phyloP scores from a whole-genome alignment of 2,888 invertebrate genomes.

The Caenorhabditis zanzibari region DNA sequence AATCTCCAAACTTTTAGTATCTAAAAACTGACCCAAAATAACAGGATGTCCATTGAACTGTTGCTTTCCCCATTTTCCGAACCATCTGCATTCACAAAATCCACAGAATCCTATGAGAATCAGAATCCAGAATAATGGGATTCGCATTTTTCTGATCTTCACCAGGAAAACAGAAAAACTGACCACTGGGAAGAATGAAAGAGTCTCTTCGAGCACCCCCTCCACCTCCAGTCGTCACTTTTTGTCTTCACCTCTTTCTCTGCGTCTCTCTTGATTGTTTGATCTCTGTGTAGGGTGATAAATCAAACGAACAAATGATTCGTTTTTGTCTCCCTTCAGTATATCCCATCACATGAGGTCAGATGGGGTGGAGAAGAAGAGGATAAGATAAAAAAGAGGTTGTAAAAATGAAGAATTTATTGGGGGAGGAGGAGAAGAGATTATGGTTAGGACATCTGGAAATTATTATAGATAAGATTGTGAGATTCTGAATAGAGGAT shows the following conservation, averaged over 20 bases:
- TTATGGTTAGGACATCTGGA: background rate
- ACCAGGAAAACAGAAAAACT: slow-evolving; percentile 2
- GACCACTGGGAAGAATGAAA: slow-evolving; percentile 24
- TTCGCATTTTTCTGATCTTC: background rate
- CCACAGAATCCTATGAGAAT: slow-evolving; percentile 1
- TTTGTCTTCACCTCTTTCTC: slow-evolving; percentile 7
- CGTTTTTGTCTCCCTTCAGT: slow-evolving; percentile 1
- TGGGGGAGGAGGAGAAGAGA: slow-evolving; percentile 13
- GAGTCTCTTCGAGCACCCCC: background rate
- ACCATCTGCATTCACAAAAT: slow-evolving; percentile 27
- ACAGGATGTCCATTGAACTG: slow-evolving; percentile 55
- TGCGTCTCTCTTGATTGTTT: slow-evolving; percentile 20
- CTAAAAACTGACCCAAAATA: slow-evolving; percentile 51
- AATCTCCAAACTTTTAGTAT: background rate
- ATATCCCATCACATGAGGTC: slow-evolving; percentile 52
- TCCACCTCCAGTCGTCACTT: background rate
- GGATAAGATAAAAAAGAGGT: slow-evolving; percentile 18
- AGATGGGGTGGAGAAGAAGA: background rate
- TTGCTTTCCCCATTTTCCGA: slow-evolving; percentile 39
- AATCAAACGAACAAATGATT: slow-evolving; percentile 59
- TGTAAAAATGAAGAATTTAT: slow-evolving; percentile 30
- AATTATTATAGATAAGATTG: too few relatives aligned
- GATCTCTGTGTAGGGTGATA: slow-evolving; percentile 32
- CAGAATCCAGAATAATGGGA: slow-evolving; percentile 1
- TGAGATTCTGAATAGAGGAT: too few relatives aligned